Evolutionary conservation across 2,888 invertebrate species (phyloP).

Genomic region (Ophion slaviceki): DNA sequence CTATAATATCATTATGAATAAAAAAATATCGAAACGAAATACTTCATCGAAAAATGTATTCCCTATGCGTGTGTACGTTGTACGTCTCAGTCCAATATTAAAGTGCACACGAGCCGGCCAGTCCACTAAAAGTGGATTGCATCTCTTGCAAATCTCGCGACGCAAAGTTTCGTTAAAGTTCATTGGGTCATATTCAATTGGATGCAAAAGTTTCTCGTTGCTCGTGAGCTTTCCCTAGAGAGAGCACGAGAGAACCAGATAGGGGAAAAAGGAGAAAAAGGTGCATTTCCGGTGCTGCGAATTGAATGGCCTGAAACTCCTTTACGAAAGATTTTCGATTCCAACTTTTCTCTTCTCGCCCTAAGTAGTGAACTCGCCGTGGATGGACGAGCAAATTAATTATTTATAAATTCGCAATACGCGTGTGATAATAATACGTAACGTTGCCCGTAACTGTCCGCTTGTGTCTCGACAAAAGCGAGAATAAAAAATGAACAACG

Average conservation of each 20-base stretch:
- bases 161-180: conserved; percentile 55
- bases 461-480: background rate
- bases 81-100: too few relatives aligned
- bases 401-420: background rate
- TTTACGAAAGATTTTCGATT: background rate
- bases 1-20: too few relatives aligned
- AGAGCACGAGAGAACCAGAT: background rate
- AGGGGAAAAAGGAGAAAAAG: background rate
- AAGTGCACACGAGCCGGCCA: background rate
- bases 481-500: background rate
- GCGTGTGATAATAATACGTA: background rate
- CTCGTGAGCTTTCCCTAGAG: conserved; percentile 19
- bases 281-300: background rate
- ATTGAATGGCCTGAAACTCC: background rate
- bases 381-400: background rate
- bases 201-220: conserved; percentile 46
- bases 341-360: background rate
- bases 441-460: background rate
- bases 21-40: too few relatives aligned
- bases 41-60: too few relatives aligned
- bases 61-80: too few relatives aligned
- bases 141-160: background rate
- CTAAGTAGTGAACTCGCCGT: too few relatives aligned
- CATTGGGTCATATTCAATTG: conserved; percentile 61
- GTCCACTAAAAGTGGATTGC: conserved; percentile 8